Evolutionary conservation across 2,888 invertebrate genomes (phyloP).

Genomic region (Amphipoea oculea): DNA sequence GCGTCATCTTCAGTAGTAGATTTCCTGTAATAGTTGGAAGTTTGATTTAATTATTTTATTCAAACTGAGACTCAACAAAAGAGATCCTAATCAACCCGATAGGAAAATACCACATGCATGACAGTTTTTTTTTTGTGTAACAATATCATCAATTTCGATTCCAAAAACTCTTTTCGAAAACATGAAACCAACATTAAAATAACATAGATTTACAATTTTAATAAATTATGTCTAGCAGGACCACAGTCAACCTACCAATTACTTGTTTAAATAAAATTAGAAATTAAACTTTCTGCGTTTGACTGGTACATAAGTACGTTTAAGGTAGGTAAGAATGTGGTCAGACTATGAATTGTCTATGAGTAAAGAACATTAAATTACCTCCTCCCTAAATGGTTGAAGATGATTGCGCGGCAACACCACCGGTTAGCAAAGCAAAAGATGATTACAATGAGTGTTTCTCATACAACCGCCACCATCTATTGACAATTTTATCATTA

Average conservation of each 20-base stretch:
- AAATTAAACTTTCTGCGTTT: neutral
- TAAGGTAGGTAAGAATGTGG: slow-evolving; percentile 1
- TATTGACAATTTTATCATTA: slow-evolving; percentile 78
- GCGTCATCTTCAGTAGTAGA: slow-evolving; percentile 90
- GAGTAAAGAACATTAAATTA: slow-evolving; percentile 70
- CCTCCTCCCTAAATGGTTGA: slow-evolving; percentile 87
- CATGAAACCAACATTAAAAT: neutral
- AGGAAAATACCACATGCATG: slow-evolving; percentile 12
- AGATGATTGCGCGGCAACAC: slow-evolving; percentile 83
- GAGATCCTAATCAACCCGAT: neutral
- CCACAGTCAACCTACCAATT: slow-evolving; percentile 14
- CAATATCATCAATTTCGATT: neutral
- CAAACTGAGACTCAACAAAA: neutral
- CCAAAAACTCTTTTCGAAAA: neutral
- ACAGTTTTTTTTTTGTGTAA: no score
- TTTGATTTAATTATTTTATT: neutral
- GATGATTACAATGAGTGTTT: slow-evolving; percentile 90
- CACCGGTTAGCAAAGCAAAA: slow-evolving; percentile 90
- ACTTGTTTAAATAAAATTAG: neutral
- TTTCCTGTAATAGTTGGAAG: slow-evolving; percentile 81
- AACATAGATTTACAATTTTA: neutral
- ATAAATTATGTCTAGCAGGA: slow-evolving; percentile 1
- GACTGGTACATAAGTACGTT: neutral
- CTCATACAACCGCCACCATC: slow-evolving; percentile 91
- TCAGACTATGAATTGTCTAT: slow-evolving; percentile 33